Evolutionary conservation across 2,113 vertebrate species (phyloP), one percentile per base, ranked within the genome.

Genomic region (Plecotus auritus): DNA sequence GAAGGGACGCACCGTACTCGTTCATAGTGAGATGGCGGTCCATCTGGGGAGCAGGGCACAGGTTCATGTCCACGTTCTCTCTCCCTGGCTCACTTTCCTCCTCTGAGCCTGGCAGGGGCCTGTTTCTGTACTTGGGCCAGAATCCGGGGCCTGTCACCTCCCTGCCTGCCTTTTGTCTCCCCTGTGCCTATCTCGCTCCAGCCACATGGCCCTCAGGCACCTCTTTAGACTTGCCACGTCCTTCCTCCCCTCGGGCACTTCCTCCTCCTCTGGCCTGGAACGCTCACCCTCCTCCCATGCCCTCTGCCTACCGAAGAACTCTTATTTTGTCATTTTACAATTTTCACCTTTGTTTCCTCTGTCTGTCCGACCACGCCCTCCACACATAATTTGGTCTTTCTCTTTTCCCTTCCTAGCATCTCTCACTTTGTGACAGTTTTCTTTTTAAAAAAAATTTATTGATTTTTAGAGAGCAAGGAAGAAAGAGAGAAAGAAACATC

Each of bases 31-130:
- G 23, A 23, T 0, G 20, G 59, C 0, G 1, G 42, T 30, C 35
- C 5, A 2, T 14, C 23, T 66, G 26, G n/a, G 30, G 64, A 20
- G 42, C 61, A 74, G n/a, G 28, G 4, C 20, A 0, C 20, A n/a
- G 37, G 13, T 0, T 7, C 23, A 30, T 3, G 0, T 20, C 30
- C 2, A 3, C 1, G 2, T 4, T 42, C 40, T 11, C 26, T 6
- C 12, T 9, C 5, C 3, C 32, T 11, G 2, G 6, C 17, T 26
- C 32, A 1, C 37, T 35, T 16, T 28, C 35, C 23, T 26, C 3
- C 70, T 59, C 0, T 5, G 49, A 40, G 4, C 20, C 17, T 35
- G 0, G 3, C 45, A 4, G 2, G 7, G 47, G 22, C 28, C 69
- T 70, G 32, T 42, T 72, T 9, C 45, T 69, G 13, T 1, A 20